phyloP scores from a whole-genome alignment of 2,888 invertebrate species.

The Perdita meconis region DNA sequence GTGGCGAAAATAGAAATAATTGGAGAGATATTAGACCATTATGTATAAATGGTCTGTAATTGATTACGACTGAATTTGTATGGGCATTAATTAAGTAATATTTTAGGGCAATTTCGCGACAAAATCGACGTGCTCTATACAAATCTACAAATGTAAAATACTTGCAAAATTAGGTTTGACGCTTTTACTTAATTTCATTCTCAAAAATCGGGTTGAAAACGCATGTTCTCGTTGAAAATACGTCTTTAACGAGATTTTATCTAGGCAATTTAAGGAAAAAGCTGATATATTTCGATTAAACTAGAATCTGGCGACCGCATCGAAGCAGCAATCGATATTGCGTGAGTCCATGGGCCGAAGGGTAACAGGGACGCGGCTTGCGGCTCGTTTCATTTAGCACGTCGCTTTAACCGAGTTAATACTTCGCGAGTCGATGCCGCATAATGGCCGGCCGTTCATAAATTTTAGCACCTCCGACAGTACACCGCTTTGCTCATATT shows the following conservation, averaged over 20 bases:
- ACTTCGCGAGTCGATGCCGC: constrained; percentile 49
- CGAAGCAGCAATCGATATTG: constrained; percentile 27
- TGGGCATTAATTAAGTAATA: too few species aligned
- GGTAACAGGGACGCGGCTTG: constrained; percentile 29
- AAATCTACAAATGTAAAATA: too few species aligned
- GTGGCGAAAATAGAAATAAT: neutral
- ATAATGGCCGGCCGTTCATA: constrained; percentile 61
- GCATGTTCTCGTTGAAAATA: too few species aligned
- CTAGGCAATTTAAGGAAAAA: neutral
- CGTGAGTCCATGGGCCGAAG: neutral
- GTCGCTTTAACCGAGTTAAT: constrained; percentile 65
- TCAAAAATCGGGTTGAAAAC: too few species aligned
- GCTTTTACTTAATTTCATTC: too few species aligned
- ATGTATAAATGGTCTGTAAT: too few species aligned
- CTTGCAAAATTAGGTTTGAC: too few species aligned
- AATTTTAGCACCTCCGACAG: constrained; percentile 54
- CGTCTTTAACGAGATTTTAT: too few species aligned
- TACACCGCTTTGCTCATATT: constrained; percentile 18
- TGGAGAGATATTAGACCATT: too few species aligned
- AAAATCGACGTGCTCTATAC: too few species aligned
- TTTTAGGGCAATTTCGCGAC: too few species aligned
- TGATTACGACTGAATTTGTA: too few species aligned
- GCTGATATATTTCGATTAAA: neutral
- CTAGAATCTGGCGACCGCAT: neutral
- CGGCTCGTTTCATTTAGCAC: constrained; percentile 61